Evolutionary conservation across 2,888 invertebrate genomes (phyloP), one percentile per base, ranked within the genome.

Genomic region (Coremacera marginata): DNA sequence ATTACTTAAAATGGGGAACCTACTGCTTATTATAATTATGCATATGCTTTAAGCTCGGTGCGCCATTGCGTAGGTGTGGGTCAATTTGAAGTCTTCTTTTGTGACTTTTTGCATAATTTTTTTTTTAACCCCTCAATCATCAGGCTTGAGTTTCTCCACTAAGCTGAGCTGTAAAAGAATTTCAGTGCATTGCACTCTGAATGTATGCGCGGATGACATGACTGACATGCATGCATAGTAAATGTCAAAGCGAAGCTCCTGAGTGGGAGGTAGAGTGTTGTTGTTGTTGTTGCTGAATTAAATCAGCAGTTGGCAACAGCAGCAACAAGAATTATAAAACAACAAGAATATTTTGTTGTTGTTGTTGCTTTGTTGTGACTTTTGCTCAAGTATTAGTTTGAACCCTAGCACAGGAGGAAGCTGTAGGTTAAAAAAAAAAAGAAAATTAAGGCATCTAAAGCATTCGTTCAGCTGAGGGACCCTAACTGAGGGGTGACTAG

Each of bases 241-340:
- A 70, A 75, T 75, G 75, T 75, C 75, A 75, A 78, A 78, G 77
- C 34, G 27, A 19, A 34, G 44, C 62, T 67, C 75, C 73, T 57
- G 68, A 73, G 37, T 49, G 63, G 44, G 60, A 63, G 31, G 22
- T 52, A 34, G 31, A 67, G n/a, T 65, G 51, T 63, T 72, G 78
- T 70, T 76, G 76, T 57, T 44, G 60, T 60, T 71, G 52, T 34
- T 52, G 63, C 19, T 73, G 74, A 74, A 74, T 67, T 67, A 67
- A 74, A 74, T 67, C 65, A 74, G 74, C 55, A 74, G 67, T 67
- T 22, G 65, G 67, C 55, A 63, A 52, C 52, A 74, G 65, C 65
- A 74, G 19, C 31, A 67, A 71, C 60, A 71, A 5, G n/a, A 57
- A 57, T 16, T 16, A 34, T 51, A 49, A 63, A 68, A 55, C 71